Conservation (phyloP, 2,888 invertebrate genomes). For the Agrotis clavis region DNA sequence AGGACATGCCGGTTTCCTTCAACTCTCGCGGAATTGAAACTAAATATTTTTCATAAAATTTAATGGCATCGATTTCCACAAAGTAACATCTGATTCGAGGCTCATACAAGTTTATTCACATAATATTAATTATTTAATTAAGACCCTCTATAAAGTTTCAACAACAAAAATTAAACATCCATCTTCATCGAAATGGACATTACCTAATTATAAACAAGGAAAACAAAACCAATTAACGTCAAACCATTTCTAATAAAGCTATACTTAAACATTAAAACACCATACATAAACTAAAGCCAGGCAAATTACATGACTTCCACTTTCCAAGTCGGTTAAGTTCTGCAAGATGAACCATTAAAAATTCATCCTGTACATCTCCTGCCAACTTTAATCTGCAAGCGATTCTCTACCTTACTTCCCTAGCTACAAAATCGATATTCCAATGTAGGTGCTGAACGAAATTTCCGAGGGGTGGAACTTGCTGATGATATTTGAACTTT, state of each 20-base stretch:
- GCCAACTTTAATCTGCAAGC: conserved; percentile 39
- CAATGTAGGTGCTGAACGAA: conserved; percentile 8
- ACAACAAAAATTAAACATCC: no score
- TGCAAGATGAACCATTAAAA: conserved; percentile 67
- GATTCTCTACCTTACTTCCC: conserved; percentile 51
- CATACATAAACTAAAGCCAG: conserved; percentile 38
- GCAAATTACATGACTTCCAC: conserved; percentile 57
- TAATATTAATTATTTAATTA: no score
- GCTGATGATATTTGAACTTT: conserved; percentile 45
- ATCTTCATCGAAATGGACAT: neutral
- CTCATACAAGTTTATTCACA: no score
- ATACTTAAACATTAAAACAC: conserved; percentile 47
- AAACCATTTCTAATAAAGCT: conserved; percentile 7
- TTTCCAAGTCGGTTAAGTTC: conserved; percentile 51
- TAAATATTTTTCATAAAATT: no score
- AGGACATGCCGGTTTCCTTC: no score
- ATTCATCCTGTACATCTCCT: conserved; percentile 66
- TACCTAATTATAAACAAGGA: neutral
- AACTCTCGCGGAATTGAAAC: no score
- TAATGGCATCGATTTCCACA: no score
- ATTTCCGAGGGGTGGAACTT: conserved; percentile 25
- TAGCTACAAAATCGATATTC: conserved; percentile 36
- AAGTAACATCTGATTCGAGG: no score
- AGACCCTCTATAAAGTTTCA: no score
- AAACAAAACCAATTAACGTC: conserved; percentile 21